phyloP scores from a whole-genome alignment of 2,888 invertebrate genomes.

The Phortica okadai region DNA sequence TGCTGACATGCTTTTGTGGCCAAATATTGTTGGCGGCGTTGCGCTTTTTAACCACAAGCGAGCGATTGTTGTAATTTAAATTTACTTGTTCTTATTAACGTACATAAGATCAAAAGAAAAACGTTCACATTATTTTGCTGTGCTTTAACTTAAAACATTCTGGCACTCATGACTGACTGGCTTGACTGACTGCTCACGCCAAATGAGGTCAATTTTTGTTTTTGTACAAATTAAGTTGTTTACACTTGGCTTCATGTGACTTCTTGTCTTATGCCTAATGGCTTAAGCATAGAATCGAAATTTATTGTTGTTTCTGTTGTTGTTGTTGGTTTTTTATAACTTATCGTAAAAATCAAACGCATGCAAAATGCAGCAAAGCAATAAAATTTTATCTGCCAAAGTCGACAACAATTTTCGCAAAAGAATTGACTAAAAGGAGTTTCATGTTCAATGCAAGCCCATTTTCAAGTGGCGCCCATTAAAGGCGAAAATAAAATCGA shows the following conservation, averaged over 20 bases:
- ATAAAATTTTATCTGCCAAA: not conserved
- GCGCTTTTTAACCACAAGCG: conserved; percentile 24
- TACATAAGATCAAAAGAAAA: not conserved
- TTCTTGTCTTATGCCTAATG: not conserved
- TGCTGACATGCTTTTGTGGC: not conserved
- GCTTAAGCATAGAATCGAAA: not conserved
- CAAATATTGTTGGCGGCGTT: not conserved
- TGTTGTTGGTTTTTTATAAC: not conserved
- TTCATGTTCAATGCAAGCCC: conserved; percentile 29
- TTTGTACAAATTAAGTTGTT: not conserved
- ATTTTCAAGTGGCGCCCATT: conserved; percentile 35
- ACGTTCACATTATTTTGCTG: not conserved
- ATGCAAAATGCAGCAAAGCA: not conserved
- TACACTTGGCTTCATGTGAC: not conserved
- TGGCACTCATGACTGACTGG: not conserved
- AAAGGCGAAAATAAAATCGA: conserved; percentile 17
- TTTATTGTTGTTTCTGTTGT: too few relatives aligned
- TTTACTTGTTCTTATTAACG: conserved; percentile 3
- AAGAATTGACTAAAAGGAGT: conserved; percentile 37
- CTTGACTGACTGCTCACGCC: not conserved
- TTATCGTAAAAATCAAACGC: not conserved
- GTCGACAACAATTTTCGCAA: not conserved
- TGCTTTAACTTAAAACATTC: not conserved
- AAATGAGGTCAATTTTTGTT: not conserved
- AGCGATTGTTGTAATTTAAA: conserved; percentile 68